phyloP scores from a whole-genome alignment of 2,797 vertebrate genomes.

The Chloroceryle amazona region DNA sequence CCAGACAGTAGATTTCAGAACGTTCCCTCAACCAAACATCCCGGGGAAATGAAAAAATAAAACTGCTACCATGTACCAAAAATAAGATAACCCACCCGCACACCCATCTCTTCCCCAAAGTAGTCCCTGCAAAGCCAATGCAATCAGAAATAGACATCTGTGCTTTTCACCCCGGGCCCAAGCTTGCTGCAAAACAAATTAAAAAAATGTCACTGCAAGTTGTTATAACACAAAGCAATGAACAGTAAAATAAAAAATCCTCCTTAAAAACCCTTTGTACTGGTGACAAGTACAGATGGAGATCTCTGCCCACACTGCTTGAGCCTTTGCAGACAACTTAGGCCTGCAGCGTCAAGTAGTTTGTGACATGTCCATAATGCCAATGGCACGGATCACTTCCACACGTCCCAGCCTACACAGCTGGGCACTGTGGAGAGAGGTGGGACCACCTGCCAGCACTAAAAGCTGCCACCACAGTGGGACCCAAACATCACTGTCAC shows the following conservation, averaged over 20 bases:
- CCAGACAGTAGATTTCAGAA: conserved; percentile 69
- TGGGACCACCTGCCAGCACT: neutral
- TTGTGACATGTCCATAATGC: neutral
- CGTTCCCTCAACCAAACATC: conserved; percentile 70
- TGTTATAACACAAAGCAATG: conserved; percentile 79
- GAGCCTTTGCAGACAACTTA: neutral
- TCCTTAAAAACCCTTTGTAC: conserved; percentile 64
- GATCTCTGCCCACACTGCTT: conserved; percentile 35
- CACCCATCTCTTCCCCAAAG: neutral
- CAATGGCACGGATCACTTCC: neutral
- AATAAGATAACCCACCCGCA: conserved; percentile 47
- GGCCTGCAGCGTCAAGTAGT: conserved; percentile 8
- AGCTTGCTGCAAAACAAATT: conserved; percentile 32
- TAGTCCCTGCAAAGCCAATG: conserved; percentile 41
- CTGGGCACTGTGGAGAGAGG: fast-evolving
- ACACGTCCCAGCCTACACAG: neutral
- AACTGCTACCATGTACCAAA: conserved; percentile 57
- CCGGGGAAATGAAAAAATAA: conserved; percentile 62
- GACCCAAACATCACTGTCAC: neutral
- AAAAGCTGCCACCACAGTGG: neutral
- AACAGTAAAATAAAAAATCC: conserved; percentile 66
- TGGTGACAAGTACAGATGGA: conserved; percentile 5
- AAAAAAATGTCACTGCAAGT: conserved; percentile 70
- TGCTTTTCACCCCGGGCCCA: conserved; percentile 61
- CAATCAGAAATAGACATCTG: conserved; percentile 39